Evolutionary conservation across 2,797 vertebrate species (phyloP).

Genomic region (Pseudopleuronectes americanus): DNA sequence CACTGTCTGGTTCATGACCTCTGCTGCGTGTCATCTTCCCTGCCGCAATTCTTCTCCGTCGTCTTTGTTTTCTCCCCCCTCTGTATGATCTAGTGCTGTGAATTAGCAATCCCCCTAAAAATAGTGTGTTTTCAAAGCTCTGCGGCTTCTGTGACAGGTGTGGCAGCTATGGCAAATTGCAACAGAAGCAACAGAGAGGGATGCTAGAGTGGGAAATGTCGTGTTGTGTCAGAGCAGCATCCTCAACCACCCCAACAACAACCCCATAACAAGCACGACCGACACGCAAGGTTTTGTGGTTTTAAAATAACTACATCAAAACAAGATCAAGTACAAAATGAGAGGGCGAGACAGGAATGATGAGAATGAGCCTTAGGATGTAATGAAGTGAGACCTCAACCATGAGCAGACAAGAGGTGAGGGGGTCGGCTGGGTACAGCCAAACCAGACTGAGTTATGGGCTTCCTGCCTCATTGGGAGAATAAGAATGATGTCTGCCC

Average conservation of each 20-base stretch:
- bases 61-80: constrained; percentile 28
- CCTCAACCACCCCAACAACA: not conserved
- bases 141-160: constrained; percentile 18
- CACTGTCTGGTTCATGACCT: constrained; percentile 58
- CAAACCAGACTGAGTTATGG: not conserved
- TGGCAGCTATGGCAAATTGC: constrained; percentile 20
- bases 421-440: not conserved
- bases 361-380: constrained; percentile 50
- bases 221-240: constrained; percentile 10
- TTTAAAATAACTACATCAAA: constrained; percentile 29
- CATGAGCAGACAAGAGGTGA: constrained; percentile 27
- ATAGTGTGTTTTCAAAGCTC: constrained; percentile 10
- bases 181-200: constrained; percentile 3
- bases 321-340: constrained; percentile 38
- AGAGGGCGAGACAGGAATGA: constrained; percentile 51
- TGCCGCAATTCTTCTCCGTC: not conserved
- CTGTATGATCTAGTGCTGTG: not conserved
- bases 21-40: constrained; percentile 31
- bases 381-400: constrained; percentile 55
- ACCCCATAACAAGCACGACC: not conserved
- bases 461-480: constrained; percentile 38
- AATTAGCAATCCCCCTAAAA: constrained; percentile 9
- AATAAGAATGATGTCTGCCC: constrained; percentile 43
- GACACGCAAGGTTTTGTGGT: no score
- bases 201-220: constrained; percentile 6